Conservation (phyloP, 2,888 invertebrate species). For the Synanthedon andrenaeformis region DNA sequence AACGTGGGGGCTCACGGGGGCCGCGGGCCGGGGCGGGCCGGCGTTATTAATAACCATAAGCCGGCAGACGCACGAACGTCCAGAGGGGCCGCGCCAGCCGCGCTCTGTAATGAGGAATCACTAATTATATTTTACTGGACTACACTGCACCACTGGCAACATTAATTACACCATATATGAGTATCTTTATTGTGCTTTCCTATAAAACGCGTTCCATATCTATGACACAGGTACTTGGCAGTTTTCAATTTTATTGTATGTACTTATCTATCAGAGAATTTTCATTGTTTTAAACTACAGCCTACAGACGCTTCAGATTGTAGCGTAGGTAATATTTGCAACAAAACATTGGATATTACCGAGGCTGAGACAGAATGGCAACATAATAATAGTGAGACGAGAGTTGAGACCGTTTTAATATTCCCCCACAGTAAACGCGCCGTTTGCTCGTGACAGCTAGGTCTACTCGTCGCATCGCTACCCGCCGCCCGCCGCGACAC, state of each 20-base stretch:
- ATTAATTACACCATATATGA: constrained; percentile 31
- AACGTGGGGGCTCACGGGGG: constrained; percentile 43
- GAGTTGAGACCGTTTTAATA: constrained; percentile 52
- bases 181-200: neutral
- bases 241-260: neutral
- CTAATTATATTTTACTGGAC: constrained; percentile 71
- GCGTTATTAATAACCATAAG: constrained; percentile 71
- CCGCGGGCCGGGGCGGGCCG: constrained; percentile 20
- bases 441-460: constrained; percentile 48
- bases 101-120: constrained; percentile 68
- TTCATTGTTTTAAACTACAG: neutral
- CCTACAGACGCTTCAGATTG: neutral
- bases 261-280: neutral
- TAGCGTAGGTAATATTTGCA: neutral
- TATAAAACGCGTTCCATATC: neutral
- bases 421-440: constrained; percentile 53
- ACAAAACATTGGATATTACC: constrained; percentile 3
- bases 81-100: constrained; percentile 63
- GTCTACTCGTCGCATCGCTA: constrained; percentile 41
- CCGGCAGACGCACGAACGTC: constrained; percentile 70
- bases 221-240: no score
- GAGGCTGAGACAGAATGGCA: constrained; percentile 35
- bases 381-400: constrained; percentile 26
- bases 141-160: constrained; percentile 47
- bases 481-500: constrained; percentile 28